A percentile compares a stretch with the other conserved stretches of the same genome.
phyloP scores from a whole-genome alignment of 2,113 vertebrate species.

The Azemiops feae region DNA sequence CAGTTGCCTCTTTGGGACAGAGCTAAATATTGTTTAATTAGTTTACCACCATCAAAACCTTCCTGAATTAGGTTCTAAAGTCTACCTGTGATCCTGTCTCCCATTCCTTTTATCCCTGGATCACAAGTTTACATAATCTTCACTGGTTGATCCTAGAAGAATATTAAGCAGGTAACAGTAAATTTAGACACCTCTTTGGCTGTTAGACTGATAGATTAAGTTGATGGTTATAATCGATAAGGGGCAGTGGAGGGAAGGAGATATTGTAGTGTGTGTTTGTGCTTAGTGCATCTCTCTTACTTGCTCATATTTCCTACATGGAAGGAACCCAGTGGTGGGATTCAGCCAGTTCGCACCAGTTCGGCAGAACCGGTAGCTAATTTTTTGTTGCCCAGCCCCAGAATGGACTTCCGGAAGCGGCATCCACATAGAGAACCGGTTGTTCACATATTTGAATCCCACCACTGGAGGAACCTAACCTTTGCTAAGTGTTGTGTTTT shows the following conservation, averaged over 20 bases:
- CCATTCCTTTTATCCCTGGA: not conserved
- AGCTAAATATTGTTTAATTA: not conserved
- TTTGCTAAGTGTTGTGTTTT: not conserved
- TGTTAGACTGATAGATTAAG: too few relatives aligned
- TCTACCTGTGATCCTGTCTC: not conserved
- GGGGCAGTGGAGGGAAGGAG: not conserved
- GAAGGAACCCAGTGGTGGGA: too few relatives aligned
- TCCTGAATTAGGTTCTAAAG: not conserved
- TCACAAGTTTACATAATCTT: not conserved
- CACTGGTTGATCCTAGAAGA: not conserved
- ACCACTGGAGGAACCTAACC: not conserved
- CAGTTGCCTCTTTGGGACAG: not conserved
- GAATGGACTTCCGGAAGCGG: too few relatives aligned
- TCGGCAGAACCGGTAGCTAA: too few relatives aligned
- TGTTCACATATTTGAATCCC: too few relatives aligned
- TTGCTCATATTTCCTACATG: not conserved
- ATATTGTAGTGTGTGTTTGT: not conserved
- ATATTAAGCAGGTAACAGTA: not conserved
- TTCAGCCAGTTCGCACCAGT: too few relatives aligned
- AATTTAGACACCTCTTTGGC: not conserved
- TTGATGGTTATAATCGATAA: not conserved
- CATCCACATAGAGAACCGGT: too few relatives aligned
- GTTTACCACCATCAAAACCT: not conserved
- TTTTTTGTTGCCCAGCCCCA: too few relatives aligned
- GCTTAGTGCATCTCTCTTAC: not conserved